These are phyloP conservation scores for Sclerurus mexicanus DNA, from an alignment of 2,113 vertebrate species.

Conservation along the genomic window DNA sequence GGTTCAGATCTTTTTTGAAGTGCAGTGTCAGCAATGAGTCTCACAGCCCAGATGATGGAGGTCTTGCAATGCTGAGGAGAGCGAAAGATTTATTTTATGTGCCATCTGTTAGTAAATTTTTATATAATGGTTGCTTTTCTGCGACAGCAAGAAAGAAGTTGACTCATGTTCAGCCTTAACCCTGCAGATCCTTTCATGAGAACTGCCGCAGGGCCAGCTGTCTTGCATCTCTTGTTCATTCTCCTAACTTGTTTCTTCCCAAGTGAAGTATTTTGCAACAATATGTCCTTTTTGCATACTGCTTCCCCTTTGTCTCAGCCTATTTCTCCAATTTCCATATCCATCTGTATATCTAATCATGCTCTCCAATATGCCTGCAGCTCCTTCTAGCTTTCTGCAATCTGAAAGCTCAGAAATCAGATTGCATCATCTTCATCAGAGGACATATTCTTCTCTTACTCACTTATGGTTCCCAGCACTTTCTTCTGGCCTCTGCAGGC, in stretches of 20 bases:
- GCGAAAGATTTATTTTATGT: not conserved
- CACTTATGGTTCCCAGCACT: not conserved
- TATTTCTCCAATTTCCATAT: not conserved
- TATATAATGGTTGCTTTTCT: not conserved
- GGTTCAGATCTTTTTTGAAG: not conserved
- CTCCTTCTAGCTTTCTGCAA: not conserved
- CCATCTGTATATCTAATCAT: not conserved
- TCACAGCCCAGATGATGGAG: not conserved
- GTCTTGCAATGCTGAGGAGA: not conserved
- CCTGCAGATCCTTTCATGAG: not conserved
- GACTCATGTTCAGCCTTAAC: constrained; percentile 1
- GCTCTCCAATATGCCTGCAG: not conserved
- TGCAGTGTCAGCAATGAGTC: not conserved
- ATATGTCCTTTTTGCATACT: not conserved
- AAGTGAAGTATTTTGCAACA: constrained; percentile 18
- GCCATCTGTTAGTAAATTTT: constrained; percentile 1
- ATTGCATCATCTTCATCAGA: not conserved
- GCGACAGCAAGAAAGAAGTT: constrained; percentile 5
- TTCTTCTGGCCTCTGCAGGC: not conserved
- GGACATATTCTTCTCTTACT: not conserved
- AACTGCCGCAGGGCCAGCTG: not conserved
- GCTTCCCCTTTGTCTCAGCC: not conserved
- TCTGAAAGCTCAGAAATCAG: not conserved
- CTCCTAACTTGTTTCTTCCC: not conserved
- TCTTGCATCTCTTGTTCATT: not conserved